A percentile compares a stretch with the other conserved stretches of the same genome.
These are phyloP conservation scores for Podarcis lilfordi DNA, from an alignment of 2,797 vertebrate species.

Conservation along the genomic window DNA sequence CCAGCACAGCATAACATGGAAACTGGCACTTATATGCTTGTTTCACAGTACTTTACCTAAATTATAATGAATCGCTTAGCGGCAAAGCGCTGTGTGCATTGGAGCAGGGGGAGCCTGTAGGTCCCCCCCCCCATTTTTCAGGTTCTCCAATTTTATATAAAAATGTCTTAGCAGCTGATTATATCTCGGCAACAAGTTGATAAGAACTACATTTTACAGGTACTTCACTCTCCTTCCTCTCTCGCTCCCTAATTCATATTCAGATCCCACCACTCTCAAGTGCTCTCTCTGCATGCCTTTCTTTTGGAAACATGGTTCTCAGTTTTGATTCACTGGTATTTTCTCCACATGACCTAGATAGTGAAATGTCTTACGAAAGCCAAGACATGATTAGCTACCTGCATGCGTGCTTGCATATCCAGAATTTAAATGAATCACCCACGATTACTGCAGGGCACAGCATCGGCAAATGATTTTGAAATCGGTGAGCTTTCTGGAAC, in stretches of 20 bases:
- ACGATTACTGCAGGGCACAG: not conserved
- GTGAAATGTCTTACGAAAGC: not conserved
- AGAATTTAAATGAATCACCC: constrained; percentile 10
- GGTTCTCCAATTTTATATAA: not conserved
- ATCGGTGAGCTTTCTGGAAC: not conserved
- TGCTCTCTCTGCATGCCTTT: constrained; percentile 18
- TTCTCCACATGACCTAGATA: constrained; percentile 23
- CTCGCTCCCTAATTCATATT: constrained; percentile 24
- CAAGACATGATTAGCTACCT: constrained; percentile 27
- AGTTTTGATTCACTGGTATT: constrained; percentile 25
- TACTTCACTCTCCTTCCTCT: constrained; percentile 10
- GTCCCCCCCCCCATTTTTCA: not conserved
- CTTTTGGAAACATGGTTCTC: constrained; percentile 17
- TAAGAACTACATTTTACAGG: not conserved
- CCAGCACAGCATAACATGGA: not conserved
- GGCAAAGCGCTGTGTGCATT: not conserved
- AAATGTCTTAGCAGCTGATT: not conserved
- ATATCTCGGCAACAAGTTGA: constrained; percentile 11
- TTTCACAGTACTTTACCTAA: not conserved
- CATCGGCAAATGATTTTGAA: not conserved
- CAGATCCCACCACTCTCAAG: constrained; percentile 3
- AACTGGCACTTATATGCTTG: not conserved
- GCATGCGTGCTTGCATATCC: not conserved
- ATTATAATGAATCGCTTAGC: not conserved
- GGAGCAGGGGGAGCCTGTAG: not conserved